Base-by-base conservation (phyloP, 2,888 invertebrate genomes). In the Meiosimyza platycephala region DNA sequence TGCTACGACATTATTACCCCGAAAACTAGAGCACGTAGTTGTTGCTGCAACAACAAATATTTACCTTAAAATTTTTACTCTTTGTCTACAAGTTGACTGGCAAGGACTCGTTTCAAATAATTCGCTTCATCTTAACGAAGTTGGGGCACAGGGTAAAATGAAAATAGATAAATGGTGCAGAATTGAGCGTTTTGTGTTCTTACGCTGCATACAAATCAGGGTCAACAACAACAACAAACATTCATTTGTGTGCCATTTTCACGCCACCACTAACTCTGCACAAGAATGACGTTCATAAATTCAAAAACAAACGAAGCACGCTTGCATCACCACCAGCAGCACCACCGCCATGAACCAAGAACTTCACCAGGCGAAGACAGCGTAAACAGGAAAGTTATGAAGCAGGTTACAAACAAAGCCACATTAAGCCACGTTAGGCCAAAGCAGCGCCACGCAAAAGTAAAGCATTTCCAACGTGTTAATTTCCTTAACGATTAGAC, bases 401-500 rank as follows among this genome's bases (percentile, higher is more conserved):
- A 60, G 40, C 40, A 40, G 40, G 40, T 40, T 40, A 40, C 40
- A 40, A 40, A 7, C 40, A 40, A 40, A 40, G 59, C 13, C 16
- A 28, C 16, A 22, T 11, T 16, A 62, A 15, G 16, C n/a, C 16
- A 15, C 22, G 57, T 15, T 3, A 59, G 60, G 40, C 57, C 22
- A 7, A 28, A 47, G 40, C 63, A 63, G 48, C 50, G 50, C 12
- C 63, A 33, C 1, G 48, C 12, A 5, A 54, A 57, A 59, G 15
- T 16, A 28, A 13, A 51, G 13, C 48, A 64, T 63, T 67, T 68
- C 68, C 51, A 73, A 75, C 71, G 75, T 75, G 75, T 75, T 75
- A 75, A 75, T 75, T 75, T 73, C 73, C 75, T 75, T 71, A 63
- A 66, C 73, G 75, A 73, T 75, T 73, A 73, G 75, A 63, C 52